Evolutionary conservation across 2,888 invertebrate genomes (phyloP), one percentile per base, ranked within the genome.

Genomic region (Acronicta alni): DNA sequence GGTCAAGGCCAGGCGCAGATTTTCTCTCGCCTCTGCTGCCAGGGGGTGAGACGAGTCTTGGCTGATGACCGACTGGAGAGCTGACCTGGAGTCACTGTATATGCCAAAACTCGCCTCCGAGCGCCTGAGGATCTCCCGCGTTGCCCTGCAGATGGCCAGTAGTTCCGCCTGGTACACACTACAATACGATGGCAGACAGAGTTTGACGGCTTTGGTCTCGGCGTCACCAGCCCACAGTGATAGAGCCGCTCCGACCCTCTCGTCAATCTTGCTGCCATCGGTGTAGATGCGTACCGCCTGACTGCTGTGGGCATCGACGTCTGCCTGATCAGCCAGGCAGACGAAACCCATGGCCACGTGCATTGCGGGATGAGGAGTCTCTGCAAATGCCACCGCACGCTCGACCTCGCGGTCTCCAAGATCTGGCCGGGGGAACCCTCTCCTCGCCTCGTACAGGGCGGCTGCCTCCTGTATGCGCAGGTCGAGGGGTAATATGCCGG

Each of bases 41-140:
- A 52, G 43, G n/a, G 52, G 52, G 5, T 52, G 52, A 18, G 10
- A 23, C 0, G 20, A 14, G 2, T 12, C 2, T 16, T 23, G n/a
- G n/a, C 43, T 52, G 20, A 15, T 14, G 0, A 52, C 16, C 1
- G 52, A 44, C 12, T 37, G 35, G 37, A 44, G 52, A 0, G 52
- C 43, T 8, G 43, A 35, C 37, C 35, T 52, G 4, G 52, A 52
- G 20, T 52, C 37, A 1, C 52, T 52, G 41, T 18, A 46, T 3
- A 46, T 14, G 6, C 32, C 45, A 12, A 46, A 46, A 3, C 14
- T 18, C 2, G 17, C 6, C 12, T 5, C 45, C 6, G 15, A 16
- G 2, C 3, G 12, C 32, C 14, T 17, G 2, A 4, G 3, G 14
- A 17, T 16, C 9, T 20, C 20, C 41, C 20, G 14, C 0, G 42